phyloP scores from a whole-genome alignment of 2,888 invertebrate species.

The Dione juno region DNA sequence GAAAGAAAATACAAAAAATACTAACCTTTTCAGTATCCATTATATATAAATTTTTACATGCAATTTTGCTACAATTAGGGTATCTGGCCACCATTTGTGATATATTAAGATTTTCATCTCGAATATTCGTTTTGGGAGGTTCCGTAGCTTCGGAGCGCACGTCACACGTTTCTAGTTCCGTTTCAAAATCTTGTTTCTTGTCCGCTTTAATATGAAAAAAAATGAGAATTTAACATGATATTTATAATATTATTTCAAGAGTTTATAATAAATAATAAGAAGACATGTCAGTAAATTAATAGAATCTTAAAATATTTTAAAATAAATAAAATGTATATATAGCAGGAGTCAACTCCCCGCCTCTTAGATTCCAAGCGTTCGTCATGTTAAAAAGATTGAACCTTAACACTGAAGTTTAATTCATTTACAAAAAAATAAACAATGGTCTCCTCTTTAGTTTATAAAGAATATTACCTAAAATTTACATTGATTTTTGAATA shows the following conservation, averaged over 20 bases:
- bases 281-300: too few species aligned
- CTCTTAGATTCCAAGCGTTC: too few species aligned
- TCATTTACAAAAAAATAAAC: too few species aligned
- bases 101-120: constrained; percentile 88
- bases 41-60: constrained; percentile 89
- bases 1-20: not conserved
- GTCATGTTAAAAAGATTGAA: too few species aligned
- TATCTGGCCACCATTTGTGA: constrained; percentile 87
- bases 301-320: too few species aligned
- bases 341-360: too few species aligned
- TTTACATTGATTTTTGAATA: not conserved
- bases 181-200: constrained; percentile 80
- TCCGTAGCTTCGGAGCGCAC: constrained; percentile 79
- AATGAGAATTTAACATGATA: not conserved
- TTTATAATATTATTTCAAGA: not conserved
- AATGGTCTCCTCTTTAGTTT: too few species aligned
- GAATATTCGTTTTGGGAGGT: constrained; percentile 84
- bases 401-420: too few species aligned
- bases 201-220: constrained; percentile 50
- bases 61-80: constrained; percentile 82
- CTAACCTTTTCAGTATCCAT: constrained; percentile 88
- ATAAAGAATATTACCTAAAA: too few species aligned
- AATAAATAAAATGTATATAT: too few species aligned
- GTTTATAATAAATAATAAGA: too few species aligned
- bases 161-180: constrained; percentile 86